phyloP scores from a whole-genome alignment of 92 coral and sea anemone genomes.

The Metridium senile region DNA sequence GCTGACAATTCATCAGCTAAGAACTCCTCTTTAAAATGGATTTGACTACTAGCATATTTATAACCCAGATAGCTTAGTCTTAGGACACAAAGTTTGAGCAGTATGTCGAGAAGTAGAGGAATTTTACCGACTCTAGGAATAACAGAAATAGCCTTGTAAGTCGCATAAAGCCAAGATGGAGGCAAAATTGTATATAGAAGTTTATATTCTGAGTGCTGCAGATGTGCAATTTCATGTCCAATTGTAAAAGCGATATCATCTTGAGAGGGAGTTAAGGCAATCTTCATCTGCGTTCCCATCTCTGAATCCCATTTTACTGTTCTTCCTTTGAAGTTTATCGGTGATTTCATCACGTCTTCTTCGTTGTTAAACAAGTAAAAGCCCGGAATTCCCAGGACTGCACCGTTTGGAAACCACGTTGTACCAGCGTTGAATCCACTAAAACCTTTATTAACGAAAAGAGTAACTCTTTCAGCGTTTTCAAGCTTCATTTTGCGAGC shows the following conservation, averaged over 20 bases:
- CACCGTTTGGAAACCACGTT: slow-evolving; percentile 69
- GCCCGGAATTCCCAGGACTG: slow-evolving; percentile 75
- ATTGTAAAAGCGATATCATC: slow-evolving; percentile 78
- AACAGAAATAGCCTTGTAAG: slow-evolving; percentile 61
- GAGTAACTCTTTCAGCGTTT: slow-evolving; percentile 48
- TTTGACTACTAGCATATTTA: slow-evolving; percentile 37
- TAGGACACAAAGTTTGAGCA: slow-evolving; percentile 67
- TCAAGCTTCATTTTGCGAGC: slow-evolving; percentile 61
- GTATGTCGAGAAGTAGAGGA: slow-evolving; percentile 44
- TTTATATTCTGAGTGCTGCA: slow-evolving; percentile 62
- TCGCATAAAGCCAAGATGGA: slow-evolving; percentile 73
- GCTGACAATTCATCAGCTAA: slow-evolving; percentile 72
- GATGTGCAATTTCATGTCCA: slow-evolving; percentile 75
- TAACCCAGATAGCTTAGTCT: slow-evolving; percentile 70
- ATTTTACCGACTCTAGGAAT: slow-evolving; percentile 54
- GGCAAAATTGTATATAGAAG: slow-evolving; percentile 44
- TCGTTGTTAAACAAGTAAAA: slow-evolving; percentile 66
- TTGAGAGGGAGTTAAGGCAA: slow-evolving; percentile 60
- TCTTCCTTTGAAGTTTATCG: slow-evolving; percentile 73
- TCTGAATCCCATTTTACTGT: slow-evolving; percentile 86
- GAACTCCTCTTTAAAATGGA: slow-evolving; percentile 62
- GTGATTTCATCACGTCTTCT: slow-evolving; percentile 71
- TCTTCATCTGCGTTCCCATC: slow-evolving; percentile 71
- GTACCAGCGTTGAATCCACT: slow-evolving; percentile 75
- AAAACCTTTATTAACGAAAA: slow-evolving; percentile 76